Percentiles rank a stretch among this genome's conserved stretches.
These are phyloP conservation scores for Polyommatus icarus DNA, from an alignment of 2,888 invertebrate genomes.

Conservation along the genomic window DNA sequence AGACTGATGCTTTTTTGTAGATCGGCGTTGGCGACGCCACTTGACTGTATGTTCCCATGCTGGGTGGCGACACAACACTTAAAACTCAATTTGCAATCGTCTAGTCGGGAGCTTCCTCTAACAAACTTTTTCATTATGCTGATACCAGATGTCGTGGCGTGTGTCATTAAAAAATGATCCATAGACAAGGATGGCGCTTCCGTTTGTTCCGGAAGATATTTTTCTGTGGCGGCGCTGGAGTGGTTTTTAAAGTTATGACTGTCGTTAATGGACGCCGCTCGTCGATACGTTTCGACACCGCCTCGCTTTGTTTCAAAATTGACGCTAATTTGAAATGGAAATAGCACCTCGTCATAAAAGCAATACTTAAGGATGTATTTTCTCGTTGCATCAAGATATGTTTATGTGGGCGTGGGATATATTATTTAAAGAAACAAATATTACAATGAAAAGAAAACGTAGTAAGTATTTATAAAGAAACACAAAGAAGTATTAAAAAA, in stretches of 20 bases:
- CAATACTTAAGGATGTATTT: conserved; percentile 24
- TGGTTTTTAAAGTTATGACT: conserved; percentile 34
- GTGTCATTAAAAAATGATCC: conserved; percentile 57
- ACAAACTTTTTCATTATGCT: conserved; percentile 49
- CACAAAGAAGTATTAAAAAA: neutral
- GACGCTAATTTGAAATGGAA: conserved; percentile 47
- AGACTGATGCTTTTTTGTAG: conserved; percentile 48
- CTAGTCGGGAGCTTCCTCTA: conserved; percentile 67
- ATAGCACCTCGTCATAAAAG: conserved; percentile 37
- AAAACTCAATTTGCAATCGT: conserved; percentile 74
- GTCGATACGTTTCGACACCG: conserved; percentile 45
- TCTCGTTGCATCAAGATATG: conserved; percentile 22
- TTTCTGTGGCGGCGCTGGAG: conserved; percentile 43
- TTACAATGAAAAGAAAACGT: neutral
- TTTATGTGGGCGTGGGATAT: neutral
- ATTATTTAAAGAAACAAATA: neutral
- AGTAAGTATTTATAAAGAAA: neutral
- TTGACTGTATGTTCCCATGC: conserved; percentile 68
- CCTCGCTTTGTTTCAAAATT: conserved; percentile 51
- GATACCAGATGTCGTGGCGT: conserved; percentile 65
- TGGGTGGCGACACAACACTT: conserved; percentile 78
- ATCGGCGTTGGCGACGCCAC: conserved; percentile 60
- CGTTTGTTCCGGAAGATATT: conserved; percentile 46
- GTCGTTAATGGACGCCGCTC: conserved; percentile 35
- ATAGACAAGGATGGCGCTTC: conserved; percentile 51